Conservation (phyloP, 2,113 vertebrate species). For the Pogonocichla stellata region DNA sequence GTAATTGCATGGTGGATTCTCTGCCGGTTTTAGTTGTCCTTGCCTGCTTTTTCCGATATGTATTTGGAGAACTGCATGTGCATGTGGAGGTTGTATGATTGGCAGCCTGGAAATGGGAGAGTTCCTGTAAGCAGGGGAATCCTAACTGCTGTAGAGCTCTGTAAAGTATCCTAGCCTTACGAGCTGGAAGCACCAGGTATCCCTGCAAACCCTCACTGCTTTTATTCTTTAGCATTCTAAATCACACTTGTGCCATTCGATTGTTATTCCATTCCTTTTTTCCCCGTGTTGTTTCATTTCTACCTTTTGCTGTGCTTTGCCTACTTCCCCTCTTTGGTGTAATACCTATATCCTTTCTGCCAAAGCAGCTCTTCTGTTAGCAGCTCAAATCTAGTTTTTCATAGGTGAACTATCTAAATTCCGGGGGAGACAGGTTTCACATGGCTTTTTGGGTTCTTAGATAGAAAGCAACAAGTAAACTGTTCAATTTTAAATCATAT, state of each 20-base stretch:
- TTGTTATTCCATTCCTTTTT: neutral
- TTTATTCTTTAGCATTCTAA: neutral
- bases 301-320: neutral
- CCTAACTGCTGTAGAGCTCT: neutral
- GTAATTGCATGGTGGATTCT: neutral
- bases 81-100: neutral
- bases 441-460: neutral
- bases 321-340: neutral
- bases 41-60: neutral
- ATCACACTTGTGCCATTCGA: neutral
- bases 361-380: neutral
- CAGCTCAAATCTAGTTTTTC: neutral
- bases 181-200: neutral
- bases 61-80: neutral
- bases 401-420: neutral
- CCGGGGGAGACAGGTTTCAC: neutral
- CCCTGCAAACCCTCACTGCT: neutral
- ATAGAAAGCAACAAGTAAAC: neutral
- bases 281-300: neutral
- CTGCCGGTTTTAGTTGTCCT: neutral
- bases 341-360: neutral
- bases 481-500: constrained; percentile 4
- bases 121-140: neutral
- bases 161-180: neutral
- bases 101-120: neutral